Evolutionary conservation across 2,888 invertebrate genomes (phyloP).

Genomic region (Apodemia duryi): DNA sequence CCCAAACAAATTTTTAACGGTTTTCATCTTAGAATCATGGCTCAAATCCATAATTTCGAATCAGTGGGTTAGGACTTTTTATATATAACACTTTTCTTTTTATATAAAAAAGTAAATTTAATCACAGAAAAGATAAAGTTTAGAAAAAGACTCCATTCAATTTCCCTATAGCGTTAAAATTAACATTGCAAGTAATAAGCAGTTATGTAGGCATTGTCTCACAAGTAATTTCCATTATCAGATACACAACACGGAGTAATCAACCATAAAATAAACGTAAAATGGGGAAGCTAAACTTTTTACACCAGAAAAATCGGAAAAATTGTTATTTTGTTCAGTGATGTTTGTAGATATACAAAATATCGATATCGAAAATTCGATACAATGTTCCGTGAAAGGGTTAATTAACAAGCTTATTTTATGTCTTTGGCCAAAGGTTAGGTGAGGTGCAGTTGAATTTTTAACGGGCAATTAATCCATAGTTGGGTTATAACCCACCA

Average conservation of each 20-base stretch:
- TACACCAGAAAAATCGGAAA: not conserved
- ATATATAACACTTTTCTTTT: no score
- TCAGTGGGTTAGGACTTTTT: no score
- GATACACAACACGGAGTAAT: conserved; percentile 5
- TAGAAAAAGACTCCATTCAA: not conserved
- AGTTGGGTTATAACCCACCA: no score
- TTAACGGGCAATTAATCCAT: no score
- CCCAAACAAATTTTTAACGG: no score
- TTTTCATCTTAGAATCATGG: no score
- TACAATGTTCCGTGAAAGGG: no score
- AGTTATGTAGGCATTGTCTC: conserved; percentile 1
- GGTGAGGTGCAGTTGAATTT: no score
- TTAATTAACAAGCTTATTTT: no score
- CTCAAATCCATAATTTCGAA: no score
- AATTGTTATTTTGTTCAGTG: not conserved
- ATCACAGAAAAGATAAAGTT: not conserved
- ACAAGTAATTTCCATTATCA: conserved; percentile 8
- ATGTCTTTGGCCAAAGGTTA: no score
- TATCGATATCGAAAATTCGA: not conserved
- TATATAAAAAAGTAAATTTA: no score
- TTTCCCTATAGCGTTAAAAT: not conserved
- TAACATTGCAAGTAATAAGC: not conserved
- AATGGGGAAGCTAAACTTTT: not conserved
- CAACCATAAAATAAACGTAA: conserved; percentile 11
- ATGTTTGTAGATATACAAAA: not conserved